Evolutionary conservation across 2,888 invertebrate species (phyloP).

Genomic region (Leptopilina drosophilae): DNA sequence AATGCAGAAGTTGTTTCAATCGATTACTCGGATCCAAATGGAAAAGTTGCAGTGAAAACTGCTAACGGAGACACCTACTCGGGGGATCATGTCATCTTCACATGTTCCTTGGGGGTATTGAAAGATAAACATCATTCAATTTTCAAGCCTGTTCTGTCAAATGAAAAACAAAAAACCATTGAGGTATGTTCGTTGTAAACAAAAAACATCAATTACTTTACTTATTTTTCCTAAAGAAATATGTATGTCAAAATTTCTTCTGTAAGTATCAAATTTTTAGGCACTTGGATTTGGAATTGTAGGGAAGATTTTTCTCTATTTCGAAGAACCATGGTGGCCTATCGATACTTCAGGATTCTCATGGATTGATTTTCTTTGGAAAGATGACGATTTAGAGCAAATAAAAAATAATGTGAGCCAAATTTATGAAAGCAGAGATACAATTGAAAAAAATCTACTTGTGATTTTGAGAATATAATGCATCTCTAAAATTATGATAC

Average conservation of each 20-base stretch:
- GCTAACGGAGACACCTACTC: constrained; percentile 78
- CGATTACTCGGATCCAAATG: constrained; percentile 58
- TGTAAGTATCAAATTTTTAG: constrained; percentile 61
- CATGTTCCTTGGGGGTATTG: constrained; percentile 84
- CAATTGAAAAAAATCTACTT: background rate
- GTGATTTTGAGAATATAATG: no score
- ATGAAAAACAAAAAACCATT: constrained; percentile 79
- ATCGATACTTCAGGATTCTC: background rate
- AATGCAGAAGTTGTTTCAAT: constrained; percentile 65
- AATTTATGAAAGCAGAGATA: background rate
- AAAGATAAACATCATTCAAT: constrained; percentile 79
- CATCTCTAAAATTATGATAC: no score
- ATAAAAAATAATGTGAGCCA: constrained; percentile 56
- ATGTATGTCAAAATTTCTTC: no score
- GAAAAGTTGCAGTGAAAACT: constrained; percentile 51
- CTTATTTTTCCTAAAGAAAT: no score
- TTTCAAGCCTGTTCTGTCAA: constrained; percentile 80
- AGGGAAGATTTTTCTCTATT: constrained; percentile 83
- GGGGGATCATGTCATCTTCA: constrained; percentile 83
- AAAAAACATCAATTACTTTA: no score
- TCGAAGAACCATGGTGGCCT: constrained; percentile 82
- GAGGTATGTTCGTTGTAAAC: constrained; percentile 60
- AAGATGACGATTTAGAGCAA: constrained; percentile 75
- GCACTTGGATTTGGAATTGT: constrained; percentile 82
- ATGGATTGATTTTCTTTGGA: constrained; percentile 80